Percentiles rank a stretch among this genome's conserved stretches.
Conservation (phyloP, 2,888 invertebrate genomes). For the Halictus quadricinctus region DNA sequence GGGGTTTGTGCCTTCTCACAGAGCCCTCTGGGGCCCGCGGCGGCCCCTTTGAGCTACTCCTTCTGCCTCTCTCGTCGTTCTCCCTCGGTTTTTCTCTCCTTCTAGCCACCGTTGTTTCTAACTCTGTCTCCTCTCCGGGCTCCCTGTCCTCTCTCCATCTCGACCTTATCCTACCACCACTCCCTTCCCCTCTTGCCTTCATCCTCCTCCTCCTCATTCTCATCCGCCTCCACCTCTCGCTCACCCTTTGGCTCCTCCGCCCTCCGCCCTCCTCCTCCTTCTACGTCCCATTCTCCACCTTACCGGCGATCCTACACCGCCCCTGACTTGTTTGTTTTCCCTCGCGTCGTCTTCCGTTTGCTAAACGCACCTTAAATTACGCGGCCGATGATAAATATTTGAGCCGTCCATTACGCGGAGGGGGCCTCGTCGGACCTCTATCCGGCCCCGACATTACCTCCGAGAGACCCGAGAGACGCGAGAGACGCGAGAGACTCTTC, state of each 20-base stretch:
- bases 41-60: slow-evolving; percentile 77
- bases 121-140: slow-evolving; percentile 22
- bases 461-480: slow-evolving; percentile 36
- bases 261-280: slow-evolving; percentile 48
- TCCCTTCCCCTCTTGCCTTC: slow-evolving; percentile 3
- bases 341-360: slow-evolving; percentile 79
- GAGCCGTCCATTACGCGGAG: slow-evolving; percentile 78
- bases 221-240: slow-evolving; percentile 15
- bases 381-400: slow-evolving; percentile 81
- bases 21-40: slow-evolving; percentile 74
- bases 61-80: slow-evolving; percentile 69
- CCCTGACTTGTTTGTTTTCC: slow-evolving; percentile 80
- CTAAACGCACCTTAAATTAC: slow-evolving; percentile 81
- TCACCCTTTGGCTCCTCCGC: slow-evolving; percentile 41
- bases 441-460: slow-evolving; percentile 60
- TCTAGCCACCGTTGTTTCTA: slow-evolving; percentile 45
- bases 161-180: slow-evolving; percentile 45
- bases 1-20: slow-evolving; percentile 80
- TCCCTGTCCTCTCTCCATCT: slow-evolving; percentile 36
- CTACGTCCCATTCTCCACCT: slow-evolving; percentile 55
- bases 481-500: too few species aligned
- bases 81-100: slow-evolving; percentile 56
- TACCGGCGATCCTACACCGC: slow-evolving; percentile 59
- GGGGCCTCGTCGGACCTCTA: slow-evolving; percentile 64
- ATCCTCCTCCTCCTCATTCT: slow-evolving; percentile 17